phyloP scores from a whole-genome alignment of 1,140 invertebrate genomes.

The Brachionus rotundiformis region DNA sequence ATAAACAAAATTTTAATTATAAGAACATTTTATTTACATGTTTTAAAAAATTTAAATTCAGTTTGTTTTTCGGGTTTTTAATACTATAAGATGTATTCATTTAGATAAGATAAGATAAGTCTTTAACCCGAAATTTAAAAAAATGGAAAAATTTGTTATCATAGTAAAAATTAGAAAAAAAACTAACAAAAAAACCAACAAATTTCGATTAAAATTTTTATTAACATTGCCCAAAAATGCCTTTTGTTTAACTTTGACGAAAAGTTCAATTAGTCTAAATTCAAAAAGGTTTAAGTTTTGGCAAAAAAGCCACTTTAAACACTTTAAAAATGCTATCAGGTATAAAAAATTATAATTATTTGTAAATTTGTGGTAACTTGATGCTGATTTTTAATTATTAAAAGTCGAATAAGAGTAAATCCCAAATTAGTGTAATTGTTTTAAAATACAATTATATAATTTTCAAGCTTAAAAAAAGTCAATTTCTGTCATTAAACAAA shows the following conservation, averaged over 20 bases:
- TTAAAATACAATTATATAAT: no score
- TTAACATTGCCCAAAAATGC: neutral
- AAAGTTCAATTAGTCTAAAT: neutral
- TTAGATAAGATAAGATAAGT: neutral
- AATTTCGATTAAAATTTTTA: neutral
- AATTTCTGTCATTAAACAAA: no score
- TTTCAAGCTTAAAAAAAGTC: no score
- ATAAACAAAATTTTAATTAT: neutral
- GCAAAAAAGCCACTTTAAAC: conserved; percentile 32
- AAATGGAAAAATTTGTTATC: neutral
- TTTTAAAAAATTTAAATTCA: neutral
- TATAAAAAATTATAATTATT: neutral
- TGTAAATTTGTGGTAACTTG: no score
- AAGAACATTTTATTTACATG: neutral
- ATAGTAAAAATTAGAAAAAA: neutral
- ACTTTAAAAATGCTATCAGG: conserved; percentile 12
- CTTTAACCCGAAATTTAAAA: neutral
- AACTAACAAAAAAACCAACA: conserved; percentile 11
- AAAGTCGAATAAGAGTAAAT: no score
- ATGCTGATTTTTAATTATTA: no score
- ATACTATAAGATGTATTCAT: neutral
- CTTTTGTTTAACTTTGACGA: conserved; percentile 32
- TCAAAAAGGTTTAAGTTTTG: conserved; percentile 13
- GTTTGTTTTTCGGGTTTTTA: neutral
- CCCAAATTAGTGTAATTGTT: no score